Conservation (phyloP, 2,113 vertebrate species). For the Loxodonta africana region DNA sequence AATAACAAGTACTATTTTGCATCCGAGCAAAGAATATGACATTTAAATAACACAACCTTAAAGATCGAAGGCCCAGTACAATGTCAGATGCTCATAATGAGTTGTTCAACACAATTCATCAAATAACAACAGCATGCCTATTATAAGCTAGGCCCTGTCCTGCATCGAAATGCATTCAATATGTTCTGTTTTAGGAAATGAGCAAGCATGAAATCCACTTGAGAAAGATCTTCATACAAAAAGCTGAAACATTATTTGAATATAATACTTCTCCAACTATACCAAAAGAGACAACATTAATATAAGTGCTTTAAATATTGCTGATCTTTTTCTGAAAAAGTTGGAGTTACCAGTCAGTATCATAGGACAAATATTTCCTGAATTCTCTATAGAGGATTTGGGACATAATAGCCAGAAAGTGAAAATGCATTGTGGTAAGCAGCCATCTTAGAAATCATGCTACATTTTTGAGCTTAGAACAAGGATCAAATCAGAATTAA, state of each 20-base stretch:
- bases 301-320: slow-evolving; percentile 22
- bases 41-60: not conserved
- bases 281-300: not conserved
- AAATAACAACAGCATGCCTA: not conserved
- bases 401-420: not conserved
- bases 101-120: not conserved
- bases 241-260: not conserved
- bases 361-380: not conserved
- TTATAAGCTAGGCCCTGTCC: not conserved
- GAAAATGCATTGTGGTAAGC: not conserved
- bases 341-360: not conserved
- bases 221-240: not conserved
- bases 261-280: not conserved
- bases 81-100: not conserved
- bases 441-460: not conserved
- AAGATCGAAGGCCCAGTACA: not conserved
- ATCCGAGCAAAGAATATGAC: not conserved
- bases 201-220: not conserved
- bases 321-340: not conserved
- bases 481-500: not conserved
- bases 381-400: not conserved
- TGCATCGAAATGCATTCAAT: not conserved
- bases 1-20: slow-evolving; percentile 20
- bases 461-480: not conserved
- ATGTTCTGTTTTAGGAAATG: not conserved